phyloP scores from a whole-genome alignment of 2,113 vertebrate genomes.

The Entelurus aequoreus region DNA sequence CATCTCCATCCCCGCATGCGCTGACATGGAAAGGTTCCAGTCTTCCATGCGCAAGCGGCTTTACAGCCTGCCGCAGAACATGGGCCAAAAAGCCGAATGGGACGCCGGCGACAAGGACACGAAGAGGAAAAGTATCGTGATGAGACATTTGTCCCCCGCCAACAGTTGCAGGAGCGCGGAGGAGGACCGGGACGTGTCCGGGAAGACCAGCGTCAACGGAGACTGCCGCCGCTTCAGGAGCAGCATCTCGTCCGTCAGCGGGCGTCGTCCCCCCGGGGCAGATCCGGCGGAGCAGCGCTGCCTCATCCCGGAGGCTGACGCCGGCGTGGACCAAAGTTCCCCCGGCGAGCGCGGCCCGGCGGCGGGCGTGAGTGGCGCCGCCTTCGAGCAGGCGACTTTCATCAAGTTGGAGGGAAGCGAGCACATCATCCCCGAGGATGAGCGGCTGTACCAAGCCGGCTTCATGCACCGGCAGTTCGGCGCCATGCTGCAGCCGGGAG shows the following conservation, averaged over 20 bases:
- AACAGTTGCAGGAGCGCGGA: conserved; percentile 69
- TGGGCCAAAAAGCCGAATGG: conserved; percentile 84
- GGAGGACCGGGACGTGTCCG: conserved; percentile 75
- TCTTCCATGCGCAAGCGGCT: conserved; percentile 95
- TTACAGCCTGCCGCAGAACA: conserved; percentile 95
- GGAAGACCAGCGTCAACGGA: conserved; percentile 89
- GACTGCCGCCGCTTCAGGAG: conserved; percentile 90
- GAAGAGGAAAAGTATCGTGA: conserved; percentile 85
- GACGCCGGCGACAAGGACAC: conserved; percentile 81
- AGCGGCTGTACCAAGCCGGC: conserved; percentile 83
- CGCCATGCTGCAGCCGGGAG: conserved; percentile 94
- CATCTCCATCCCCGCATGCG: conserved; percentile 37
- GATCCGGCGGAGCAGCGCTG: conserved; percentile 84
- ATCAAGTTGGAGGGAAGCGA: conserved; percentile 88
- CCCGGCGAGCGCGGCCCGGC: conserved; percentile 71
- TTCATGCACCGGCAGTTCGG: conserved; percentile 98
- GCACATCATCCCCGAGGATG: conserved; percentile 85
- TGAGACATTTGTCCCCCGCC: conserved; percentile 80
- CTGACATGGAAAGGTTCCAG: conserved; percentile 86
- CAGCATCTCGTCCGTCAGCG: conserved; percentile 88
- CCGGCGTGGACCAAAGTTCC: conserved; percentile 64
- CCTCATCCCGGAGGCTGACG: conserved; percentile 85
- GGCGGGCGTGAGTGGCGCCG: conserved; percentile 39
- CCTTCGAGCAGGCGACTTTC: conserved; percentile 74
- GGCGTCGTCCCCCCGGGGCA: conserved; percentile 76